Conservation (phyloP, 2,888 invertebrate species). For the Alviniconcha strummeri region DNA sequence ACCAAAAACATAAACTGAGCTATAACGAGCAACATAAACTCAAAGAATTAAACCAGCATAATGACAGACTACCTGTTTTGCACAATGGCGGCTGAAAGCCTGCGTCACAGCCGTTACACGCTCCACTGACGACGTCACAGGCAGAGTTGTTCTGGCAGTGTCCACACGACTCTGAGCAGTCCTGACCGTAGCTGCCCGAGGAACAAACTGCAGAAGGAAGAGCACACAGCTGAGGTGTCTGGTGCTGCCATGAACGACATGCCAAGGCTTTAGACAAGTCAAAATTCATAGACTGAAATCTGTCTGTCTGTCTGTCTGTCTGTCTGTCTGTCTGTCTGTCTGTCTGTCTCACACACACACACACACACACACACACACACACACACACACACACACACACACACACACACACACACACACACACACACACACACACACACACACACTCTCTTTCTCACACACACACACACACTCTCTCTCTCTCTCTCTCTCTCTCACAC, state of each 20-base stretch:
- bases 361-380: not conserved
- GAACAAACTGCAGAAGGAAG: not conserved
- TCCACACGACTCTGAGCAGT: constrained; percentile 54
- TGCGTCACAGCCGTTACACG: constrained; percentile 60
- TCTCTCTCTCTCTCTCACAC: not conserved
- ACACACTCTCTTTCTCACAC: no score
- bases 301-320: no score
- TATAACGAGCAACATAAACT: not conserved
- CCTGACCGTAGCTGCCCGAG: constrained; percentile 51
- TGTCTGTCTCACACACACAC: no score
- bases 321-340: no score
- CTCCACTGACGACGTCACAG: constrained; percentile 59
- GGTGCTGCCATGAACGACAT: not conserved
- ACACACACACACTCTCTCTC: not conserved
- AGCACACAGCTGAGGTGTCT: not conserved
- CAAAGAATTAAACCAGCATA: not conserved
- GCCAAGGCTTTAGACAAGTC: not conserved
- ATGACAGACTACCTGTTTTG: not conserved
- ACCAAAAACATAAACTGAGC: not conserved
- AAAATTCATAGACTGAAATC: not conserved
- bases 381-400: constrained; percentile 11
- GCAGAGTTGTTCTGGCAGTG: constrained; percentile 49
- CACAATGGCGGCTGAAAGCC: constrained; percentile 37
- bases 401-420: not conserved
- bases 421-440: not conserved